phyloP scores from a whole-genome alignment of 2,797 vertebrate species.

The Ctenosaura bakeri region DNA sequence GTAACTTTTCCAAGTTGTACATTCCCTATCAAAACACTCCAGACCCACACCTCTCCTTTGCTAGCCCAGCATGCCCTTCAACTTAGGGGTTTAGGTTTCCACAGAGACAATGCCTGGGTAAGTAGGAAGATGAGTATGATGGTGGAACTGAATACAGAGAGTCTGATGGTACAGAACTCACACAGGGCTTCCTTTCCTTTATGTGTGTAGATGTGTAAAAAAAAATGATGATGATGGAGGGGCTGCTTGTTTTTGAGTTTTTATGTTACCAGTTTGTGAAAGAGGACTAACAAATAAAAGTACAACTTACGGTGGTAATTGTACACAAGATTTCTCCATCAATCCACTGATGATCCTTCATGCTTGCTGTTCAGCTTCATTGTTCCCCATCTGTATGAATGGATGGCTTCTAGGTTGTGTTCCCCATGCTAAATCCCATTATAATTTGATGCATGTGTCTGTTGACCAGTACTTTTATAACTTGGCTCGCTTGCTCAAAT shows the following conservation, averaged over 20 bases:
- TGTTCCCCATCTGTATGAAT: not conserved
- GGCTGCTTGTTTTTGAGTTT: not conserved
- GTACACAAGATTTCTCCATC: not conserved
- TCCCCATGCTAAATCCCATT: not conserved
- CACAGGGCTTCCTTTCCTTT: not conserved
- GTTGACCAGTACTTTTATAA: not conserved
- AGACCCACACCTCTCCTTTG: too few relatives aligned
- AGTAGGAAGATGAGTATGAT: too few relatives aligned
- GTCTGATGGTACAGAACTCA: not conserved
- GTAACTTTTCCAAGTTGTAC: too few relatives aligned
- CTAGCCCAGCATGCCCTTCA: not conserved
- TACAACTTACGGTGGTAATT: not conserved
- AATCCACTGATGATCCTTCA: not conserved
- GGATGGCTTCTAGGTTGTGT: constrained; percentile 1
- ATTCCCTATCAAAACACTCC: not conserved
- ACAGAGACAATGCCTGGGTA: not conserved
- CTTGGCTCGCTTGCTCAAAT: not conserved
- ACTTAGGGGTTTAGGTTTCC: not conserved
- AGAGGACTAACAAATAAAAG: not conserved
- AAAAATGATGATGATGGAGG: too few relatives aligned
- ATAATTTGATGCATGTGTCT: not conserved
- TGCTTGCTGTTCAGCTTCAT: constrained; percentile 21
- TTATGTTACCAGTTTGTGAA: not conserved
- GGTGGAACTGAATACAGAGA: not conserved
- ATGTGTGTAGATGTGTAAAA: not conserved